These are phyloP conservation scores for Ptilorrhoa leucosticta DNA, from an alignment of 2,113 vertebrate species.

Conservation along the genomic window DNA sequence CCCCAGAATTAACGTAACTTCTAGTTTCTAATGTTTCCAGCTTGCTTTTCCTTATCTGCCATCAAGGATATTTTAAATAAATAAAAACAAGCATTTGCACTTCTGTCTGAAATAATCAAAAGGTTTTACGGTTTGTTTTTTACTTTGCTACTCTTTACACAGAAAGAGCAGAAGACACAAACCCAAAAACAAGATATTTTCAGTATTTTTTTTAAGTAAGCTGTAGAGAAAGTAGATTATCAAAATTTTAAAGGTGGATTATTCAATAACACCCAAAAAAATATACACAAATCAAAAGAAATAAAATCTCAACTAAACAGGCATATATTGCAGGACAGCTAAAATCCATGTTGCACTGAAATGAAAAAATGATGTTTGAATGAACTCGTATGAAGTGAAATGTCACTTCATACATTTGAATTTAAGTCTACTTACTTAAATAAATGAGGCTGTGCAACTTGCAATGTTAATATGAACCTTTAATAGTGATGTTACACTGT, in stretches of 20 bases:
- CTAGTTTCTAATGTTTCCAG: not conserved
- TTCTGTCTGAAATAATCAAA: not conserved
- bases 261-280: not conserved
- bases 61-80: not conserved
- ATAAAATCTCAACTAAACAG: not conserved
- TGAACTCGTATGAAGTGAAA: not conserved
- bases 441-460: not conserved
- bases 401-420: not conserved
- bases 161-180: not conserved
- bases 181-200: not conserved
- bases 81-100: not conserved
- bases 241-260: not conserved
- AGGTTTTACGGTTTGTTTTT: fast-evolving
- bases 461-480: not conserved
- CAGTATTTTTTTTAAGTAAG: not conserved
- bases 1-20: not conserved
- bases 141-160: not conserved
- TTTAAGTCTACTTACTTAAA: not conserved
- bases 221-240: not conserved
- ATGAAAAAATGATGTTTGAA: not conserved
- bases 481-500: not conserved
- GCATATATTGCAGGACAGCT: not conserved
- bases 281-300: not conserved
- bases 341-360: not conserved
- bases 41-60: not conserved